phyloP scores from a whole-genome alignment of 2,797 vertebrate genomes.

The Acrossocheilus wenchowensis region DNA sequence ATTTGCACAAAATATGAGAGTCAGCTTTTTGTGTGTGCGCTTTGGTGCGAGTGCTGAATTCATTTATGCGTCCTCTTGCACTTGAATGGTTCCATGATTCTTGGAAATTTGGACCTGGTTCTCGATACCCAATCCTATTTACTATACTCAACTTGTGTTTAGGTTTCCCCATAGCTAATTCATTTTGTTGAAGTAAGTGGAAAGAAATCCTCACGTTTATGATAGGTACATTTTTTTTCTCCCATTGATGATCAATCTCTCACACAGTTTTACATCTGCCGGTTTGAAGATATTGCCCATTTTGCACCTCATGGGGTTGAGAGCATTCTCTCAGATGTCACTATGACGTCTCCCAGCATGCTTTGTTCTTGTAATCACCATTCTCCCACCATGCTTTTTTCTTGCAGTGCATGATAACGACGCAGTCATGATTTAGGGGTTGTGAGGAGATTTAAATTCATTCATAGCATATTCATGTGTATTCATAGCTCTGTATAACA shows the following conservation, averaged over 20 bases:
- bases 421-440: background rate
- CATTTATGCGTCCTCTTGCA: no score
- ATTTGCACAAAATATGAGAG: no score
- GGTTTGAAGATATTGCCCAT: conserved; percentile 35
- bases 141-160: background rate
- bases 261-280: conserved; percentile 4
- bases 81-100: background rate
- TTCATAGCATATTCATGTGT: conserved; percentile 31
- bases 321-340: conserved; percentile 13
- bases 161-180: background rate
- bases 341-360: background rate
- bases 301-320: conserved; percentile 20
- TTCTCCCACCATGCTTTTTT: conserved; percentile 27
- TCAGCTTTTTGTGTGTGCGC: no score
- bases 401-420: conserved; percentile 3
- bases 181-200: background rate
- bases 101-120: background rate
- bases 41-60: no score
- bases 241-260: background rate
- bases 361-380: conserved; percentile 25
- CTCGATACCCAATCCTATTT: background rate
- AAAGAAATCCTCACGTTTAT: background rate
- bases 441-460: conserved; percentile 13
- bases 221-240: background rate
- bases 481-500: conserved; percentile 9